A percentile compares a stretch with the other conserved stretches of the same genome.
These are phyloP conservation scores for Scytalopus superciliaris DNA, from an alignment of 2,113 vertebrate species.

Conservation along the genomic window DNA sequence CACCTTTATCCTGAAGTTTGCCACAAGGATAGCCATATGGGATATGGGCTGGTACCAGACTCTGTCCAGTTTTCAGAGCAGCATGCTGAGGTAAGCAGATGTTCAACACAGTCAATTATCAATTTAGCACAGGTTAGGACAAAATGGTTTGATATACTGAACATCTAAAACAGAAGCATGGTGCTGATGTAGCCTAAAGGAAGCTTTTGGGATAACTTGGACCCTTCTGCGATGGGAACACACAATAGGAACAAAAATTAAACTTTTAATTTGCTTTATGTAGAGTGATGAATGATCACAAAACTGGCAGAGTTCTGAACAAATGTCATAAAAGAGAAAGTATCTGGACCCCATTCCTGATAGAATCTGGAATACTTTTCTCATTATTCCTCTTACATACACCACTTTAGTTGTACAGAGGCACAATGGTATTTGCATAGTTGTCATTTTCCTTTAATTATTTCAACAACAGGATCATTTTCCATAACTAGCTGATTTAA, in stretches of 20 bases:
- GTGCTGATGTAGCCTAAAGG: not conserved
- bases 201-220: not conserved
- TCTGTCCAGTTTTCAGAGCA: not conserved
- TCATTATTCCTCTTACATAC: not conserved
- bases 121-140: not conserved
- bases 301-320: not conserved
- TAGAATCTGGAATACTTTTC: not conserved
- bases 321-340: not conserved
- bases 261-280: not conserved
- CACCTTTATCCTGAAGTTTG: not conserved
- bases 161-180: not conserved
- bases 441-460: not conserved
- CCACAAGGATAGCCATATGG: not conserved
- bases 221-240: not conserved
- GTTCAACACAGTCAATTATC: not conserved
- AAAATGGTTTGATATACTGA: not conserved
- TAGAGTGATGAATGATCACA: not conserved
- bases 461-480: not conserved
- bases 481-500: not conserved
- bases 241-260: not conserved
- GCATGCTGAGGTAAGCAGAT: not conserved
- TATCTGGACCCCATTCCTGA: not conserved
- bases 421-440: not conserved
- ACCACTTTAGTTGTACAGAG: not conserved
- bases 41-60: not conserved